Base-by-base conservation (phyloP, 2,888 invertebrate genomes). In the Patella depressa region DNA sequence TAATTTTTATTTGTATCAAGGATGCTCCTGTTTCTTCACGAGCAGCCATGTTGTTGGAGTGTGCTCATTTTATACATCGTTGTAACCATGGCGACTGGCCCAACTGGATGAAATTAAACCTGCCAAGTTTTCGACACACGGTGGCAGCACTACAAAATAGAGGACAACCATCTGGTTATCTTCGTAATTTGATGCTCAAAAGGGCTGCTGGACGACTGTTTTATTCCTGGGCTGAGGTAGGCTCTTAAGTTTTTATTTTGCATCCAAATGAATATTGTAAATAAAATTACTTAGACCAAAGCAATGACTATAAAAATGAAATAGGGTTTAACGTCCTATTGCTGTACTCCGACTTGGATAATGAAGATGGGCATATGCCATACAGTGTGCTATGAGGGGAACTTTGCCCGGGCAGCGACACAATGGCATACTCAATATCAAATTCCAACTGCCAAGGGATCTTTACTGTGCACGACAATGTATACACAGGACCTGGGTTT, bases 71-170 rank as follows among this genome's bases (percentile, higher is more conserved):
- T 86, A 98, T 99, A 2, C 98, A 99, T 90, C 95, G 97, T 84
- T 99, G 99, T 92, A 99, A 99, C 91, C 96, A 97, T 90, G 98
- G 98, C 0, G 97, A 98, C 86, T 99, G 99, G 99, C 99, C 99
- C 0, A 94, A 95, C 77, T 99, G 99, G 98, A 96, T 98, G 94
- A 97, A 97, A 92, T 94, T 96, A 12, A 96, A 95, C 89, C 93
- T 95, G 81, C 94, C 95, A 11, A 94, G 95, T 88, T 95, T 95
- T 89, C 85, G 89, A 57, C 87, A 88, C 74, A 88, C 88, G 15
- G 85, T 87, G 12, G 86, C 88, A 74, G 86, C 92, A 74, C 85
- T 92, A 53, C 90, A 91, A 54, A 91, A 90, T 79, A 87, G 92
- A 71, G 91, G 91, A 53, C 91, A 90, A 78, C 93, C 94, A 24